Base-by-base conservation (phyloP, 2,113 vertebrate genomes). In the Sorex araneus region DNA sequence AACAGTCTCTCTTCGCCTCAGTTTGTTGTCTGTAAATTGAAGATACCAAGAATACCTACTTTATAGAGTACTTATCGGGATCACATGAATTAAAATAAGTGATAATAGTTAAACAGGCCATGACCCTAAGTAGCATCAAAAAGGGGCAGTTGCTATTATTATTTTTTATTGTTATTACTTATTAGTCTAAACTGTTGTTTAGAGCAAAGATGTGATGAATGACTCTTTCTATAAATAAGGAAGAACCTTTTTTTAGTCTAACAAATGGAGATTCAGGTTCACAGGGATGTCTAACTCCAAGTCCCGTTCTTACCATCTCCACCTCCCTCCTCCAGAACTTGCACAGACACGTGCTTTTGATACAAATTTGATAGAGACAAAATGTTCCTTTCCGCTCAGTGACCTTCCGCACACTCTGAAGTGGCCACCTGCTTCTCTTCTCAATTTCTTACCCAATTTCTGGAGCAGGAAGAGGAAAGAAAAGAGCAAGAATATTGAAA, bases 401-500 rank as follows among this genome's bases (percentile, higher is more conserved):
- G 69, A 87, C 87, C 50, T 89, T 91, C 71, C 6, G 4, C 45
- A 64, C 25, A n/a, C 34, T 89, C n/a, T 94, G 30, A 83, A 79
- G 73, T 64, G 67, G 60, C 50, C 84, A 47, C 54, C 54, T 70
- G 27, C 50, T 89, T 32, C 43, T 86, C 36, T 57, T 83, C 77
- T 63, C 36, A 1, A 0, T 45, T 80, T 87, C 69, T 87, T 67
- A 30, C 63, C 70, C 50, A 71, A 92, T 50, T 71, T 66, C 50
- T 89, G 54, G 64, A 77, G 19, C n/a, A 80, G 71, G 36, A 87
- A 87, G n/a, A 77, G 28, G 80, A 67, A 91, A 82, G 36, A 32
- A 79, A 90, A 95, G 71, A 34, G 19, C n/a, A 89, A 74, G 63
- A 76, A 88, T 84, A 64, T 40, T 78, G 54, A 90, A 81, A 86